phyloP scores from a whole-genome alignment of 35 echinoderm and acorn worm genomes.

The Chiridota heheva region DNA sequence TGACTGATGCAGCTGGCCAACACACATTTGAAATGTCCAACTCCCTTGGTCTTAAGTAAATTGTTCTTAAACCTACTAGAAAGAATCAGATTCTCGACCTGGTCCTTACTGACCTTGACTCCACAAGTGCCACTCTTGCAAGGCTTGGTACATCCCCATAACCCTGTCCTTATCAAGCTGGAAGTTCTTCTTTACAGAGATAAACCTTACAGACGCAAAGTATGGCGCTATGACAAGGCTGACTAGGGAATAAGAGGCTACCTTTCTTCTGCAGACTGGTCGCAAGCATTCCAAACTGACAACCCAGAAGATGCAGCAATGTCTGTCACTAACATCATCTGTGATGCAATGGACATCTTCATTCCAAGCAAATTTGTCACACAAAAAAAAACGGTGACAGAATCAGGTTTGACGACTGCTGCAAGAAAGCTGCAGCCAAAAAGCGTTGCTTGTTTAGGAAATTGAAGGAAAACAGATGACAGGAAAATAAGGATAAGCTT shows the following conservation, averaged over 20 bases:
- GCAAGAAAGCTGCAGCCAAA: slow-evolving; percentile 34
- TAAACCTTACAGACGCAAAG: slow-evolving; percentile 47
- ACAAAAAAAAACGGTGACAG: slow-evolving; percentile 57
- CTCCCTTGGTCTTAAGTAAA: slow-evolving; percentile 36
- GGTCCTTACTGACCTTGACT: slow-evolving; percentile 52
- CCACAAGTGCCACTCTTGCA: slow-evolving; percentile 5
- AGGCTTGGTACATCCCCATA: slow-evolving; percentile 59
- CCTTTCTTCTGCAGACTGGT: neutral
- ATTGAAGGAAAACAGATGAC: slow-evolving; percentile 11
- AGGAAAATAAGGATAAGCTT: slow-evolving; percentile 42
- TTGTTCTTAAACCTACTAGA: slow-evolving; percentile 62
- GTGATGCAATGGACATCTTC: slow-evolving; percentile 47
- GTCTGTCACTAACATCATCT: slow-evolving; percentile 22
- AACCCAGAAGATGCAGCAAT: neutral
- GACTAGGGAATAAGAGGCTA: slow-evolving; percentile 4
- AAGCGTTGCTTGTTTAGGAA: slow-evolving; percentile 43
- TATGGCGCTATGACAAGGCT: slow-evolving; percentile 38
- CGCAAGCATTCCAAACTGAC: neutral
- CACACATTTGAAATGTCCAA: slow-evolving; percentile 46
- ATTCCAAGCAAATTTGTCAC: slow-evolving; percentile 39
- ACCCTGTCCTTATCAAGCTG: slow-evolving; percentile 28
- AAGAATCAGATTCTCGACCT: slow-evolving; percentile 67
- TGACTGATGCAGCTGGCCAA: slow-evolving; percentile 54
- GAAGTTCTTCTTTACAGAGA: slow-evolving; percentile 19
- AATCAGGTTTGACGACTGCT: slow-evolving; percentile 55